These are phyloP conservation scores for Menidia menidia DNA, from an alignment of 2,797 vertebrate species.

Conservation along the genomic window DNA sequence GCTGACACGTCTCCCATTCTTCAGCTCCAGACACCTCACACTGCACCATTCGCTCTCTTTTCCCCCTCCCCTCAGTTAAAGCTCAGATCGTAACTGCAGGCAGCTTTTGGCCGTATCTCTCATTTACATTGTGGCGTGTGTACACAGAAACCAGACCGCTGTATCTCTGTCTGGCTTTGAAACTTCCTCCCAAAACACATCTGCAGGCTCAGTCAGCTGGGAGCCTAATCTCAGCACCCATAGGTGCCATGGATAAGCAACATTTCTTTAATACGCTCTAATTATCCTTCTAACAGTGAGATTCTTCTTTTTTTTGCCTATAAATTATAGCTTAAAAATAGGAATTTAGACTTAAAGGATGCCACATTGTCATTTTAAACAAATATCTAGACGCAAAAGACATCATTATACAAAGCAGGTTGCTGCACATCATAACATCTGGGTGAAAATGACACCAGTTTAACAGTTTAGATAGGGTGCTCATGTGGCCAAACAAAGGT, in stretches of 20 bases:
- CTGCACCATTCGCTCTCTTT: slow-evolving; percentile 8
- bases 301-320: background rate
- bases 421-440: background rate
- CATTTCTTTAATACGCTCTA: background rate
- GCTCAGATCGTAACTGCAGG: background rate
- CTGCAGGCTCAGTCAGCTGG: background rate
- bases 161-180: background rate
- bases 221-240: background rate
- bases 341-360: background rate
- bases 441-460: no score
- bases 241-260: background rate
- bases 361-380: background rate
- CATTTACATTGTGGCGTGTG: slow-evolving; percentile 22
- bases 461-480: no score
- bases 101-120: slow-evolving; percentile 16
- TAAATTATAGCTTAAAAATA: background rate
- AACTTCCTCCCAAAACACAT: background rate
- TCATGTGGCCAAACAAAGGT: background rate
- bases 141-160: background rate
- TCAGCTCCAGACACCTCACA: background rate
- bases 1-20: slow-evolving; percentile 14
- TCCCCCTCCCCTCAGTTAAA: background rate
- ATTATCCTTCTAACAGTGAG: background rate
- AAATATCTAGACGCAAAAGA: background rate
- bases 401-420: background rate